A percentile compares a stretch with the other conserved stretches of the same genome.
phyloP scores from a whole-genome alignment of 2,113 vertebrate genomes.

The Pseudolaguvia tuberculata region DNA sequence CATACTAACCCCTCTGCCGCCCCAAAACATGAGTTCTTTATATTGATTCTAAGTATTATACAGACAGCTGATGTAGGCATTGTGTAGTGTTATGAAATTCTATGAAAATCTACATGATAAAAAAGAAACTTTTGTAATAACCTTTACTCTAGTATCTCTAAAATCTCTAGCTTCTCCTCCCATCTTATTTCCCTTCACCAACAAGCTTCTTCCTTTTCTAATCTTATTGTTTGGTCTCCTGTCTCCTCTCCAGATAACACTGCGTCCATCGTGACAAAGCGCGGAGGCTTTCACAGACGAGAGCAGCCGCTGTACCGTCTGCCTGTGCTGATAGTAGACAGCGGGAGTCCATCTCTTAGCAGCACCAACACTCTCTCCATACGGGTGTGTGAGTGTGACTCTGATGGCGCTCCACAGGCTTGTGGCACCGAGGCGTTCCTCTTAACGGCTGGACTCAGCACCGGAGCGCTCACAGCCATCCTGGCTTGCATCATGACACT shows the following conservation, averaged over 20 bases:
- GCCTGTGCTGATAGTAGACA: slow-evolving; percentile 83
- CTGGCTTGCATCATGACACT: slow-evolving; percentile 81
- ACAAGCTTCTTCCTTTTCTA: neutral
- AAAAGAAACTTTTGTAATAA: neutral
- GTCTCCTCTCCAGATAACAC: slow-evolving; percentile 73
- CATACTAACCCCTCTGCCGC: too few relatives aligned
- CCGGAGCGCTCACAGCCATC: slow-evolving; percentile 79
- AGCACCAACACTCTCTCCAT: slow-evolving; percentile 83
- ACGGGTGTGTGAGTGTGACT: slow-evolving; percentile 79
- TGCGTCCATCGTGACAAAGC: slow-evolving; percentile 74
- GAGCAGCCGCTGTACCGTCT: slow-evolving; percentile 79
- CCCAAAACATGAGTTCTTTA: too few relatives aligned
- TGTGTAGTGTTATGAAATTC: neutral
- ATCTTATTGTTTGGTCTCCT: neutral
- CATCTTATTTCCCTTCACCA: neutral
- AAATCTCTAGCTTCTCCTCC: neutral
- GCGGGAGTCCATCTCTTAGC: slow-evolving; percentile 76
- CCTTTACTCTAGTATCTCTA: neutral
- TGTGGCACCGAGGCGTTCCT: slow-evolving; percentile 77
- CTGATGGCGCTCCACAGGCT: slow-evolving; percentile 73
- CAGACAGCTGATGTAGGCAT: neutral
- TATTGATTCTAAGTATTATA: too few relatives aligned
- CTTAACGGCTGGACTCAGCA: slow-evolving; percentile 75
- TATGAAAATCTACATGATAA: neutral
- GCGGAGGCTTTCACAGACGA: slow-evolving; percentile 76